Base-by-base conservation (phyloP, 2,888 invertebrate species). In the Seira sanloemensis region DNA sequence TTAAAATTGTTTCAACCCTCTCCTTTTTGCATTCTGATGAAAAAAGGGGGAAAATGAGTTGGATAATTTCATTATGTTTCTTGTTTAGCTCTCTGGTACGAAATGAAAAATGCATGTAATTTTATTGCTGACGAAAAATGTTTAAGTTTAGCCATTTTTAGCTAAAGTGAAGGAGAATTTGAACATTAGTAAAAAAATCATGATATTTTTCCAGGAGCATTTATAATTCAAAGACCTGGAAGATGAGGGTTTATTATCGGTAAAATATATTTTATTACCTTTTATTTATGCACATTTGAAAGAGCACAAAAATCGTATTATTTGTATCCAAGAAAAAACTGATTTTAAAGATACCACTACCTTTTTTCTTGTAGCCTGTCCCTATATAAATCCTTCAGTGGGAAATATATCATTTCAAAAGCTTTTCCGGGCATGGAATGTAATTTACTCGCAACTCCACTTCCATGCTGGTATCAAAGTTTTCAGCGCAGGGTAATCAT, bases 31-130 rank as follows among this genome's bases (percentile, higher is more conserved):
- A 37, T 37, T 37, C 37, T 37, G 37, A 37, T 37, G 72, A 74
- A 80, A 80, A 80, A 78, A 72, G 73, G 81, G n/a, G 75, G 81
- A 73, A 81, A 81, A 81, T 81, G 75, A 81, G 74, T 69, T 9
- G 69, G 68, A 75, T 81, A 81, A 81, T 75, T 81, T 75, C 71
- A 75, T 81, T 81, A 81, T 12, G 25, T 18, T 9, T 19, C 71
- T 78, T 37, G 37, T 37, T 37, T 37, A 37, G 37, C 37, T 37
- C 37, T 37, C 37, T 37, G 37, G 37, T 12, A 37, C 37, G 37
- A 12, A 37, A 37, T 37, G 37, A 37, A 37, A 37, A 37, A 37
- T 37, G 37, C 37, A 37, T 37, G 12, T 37, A 37, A 37, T 37
- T 37, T 37, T 37, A n/a, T 37, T 37, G 37, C 4, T 4, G 37